These are phyloP conservation scores for Trachymyrmex cornetzi DNA, from an alignment of 1,140 invertebrate genomes.

Conservation along the genomic window DNA sequence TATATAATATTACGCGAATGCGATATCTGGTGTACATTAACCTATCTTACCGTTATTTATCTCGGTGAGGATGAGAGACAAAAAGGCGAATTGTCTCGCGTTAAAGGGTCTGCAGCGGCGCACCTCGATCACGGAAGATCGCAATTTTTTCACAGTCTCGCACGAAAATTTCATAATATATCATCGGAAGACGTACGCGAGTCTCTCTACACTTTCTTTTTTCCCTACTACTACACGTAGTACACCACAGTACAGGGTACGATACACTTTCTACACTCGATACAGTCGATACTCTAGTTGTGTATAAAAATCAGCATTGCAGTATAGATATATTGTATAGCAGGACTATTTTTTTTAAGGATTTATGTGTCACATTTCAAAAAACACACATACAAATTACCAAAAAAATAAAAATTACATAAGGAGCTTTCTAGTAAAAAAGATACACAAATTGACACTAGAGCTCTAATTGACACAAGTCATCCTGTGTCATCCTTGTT, in stretches of 20 bases:
- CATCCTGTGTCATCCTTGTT: no score
- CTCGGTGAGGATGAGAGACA: not conserved
- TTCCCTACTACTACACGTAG: no score
- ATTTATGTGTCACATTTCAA: no score
- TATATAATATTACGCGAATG: not conserved
- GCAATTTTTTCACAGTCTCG: not conserved
- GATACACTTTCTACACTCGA: constrained; percentile 1
- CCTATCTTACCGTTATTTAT: constrained; percentile 20
- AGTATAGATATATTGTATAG: no score
- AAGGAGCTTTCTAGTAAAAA: no score
- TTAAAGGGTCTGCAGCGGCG: not conserved
- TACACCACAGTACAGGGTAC: not conserved
- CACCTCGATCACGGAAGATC: not conserved
- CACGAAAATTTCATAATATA: constrained; percentile 1
- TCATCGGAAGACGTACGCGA: constrained; percentile 16
- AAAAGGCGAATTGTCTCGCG: not conserved
- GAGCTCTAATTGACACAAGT: no score
- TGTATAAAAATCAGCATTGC: no score
- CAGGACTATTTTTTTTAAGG: no score
- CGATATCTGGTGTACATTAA: not conserved
- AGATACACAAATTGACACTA: no score
- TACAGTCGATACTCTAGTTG: not conserved
- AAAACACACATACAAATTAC: no score
- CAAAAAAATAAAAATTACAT: no score
- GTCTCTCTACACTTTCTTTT: not conserved